Evolutionary conservation across 2,888 invertebrate genomes (phyloP).

Genomic region (Zygaena filipendulae): DNA sequence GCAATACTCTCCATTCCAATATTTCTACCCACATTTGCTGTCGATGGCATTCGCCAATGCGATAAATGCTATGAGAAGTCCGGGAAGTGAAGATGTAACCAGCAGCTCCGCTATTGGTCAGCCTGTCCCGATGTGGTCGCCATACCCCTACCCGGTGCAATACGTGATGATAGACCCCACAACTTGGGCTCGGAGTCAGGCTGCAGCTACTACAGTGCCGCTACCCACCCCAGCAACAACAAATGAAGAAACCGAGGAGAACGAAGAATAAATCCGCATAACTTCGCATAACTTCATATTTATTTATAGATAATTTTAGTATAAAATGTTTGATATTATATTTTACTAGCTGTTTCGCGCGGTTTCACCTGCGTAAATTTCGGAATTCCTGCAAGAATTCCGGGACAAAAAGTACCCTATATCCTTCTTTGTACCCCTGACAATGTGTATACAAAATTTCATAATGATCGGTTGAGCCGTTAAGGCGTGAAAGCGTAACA

Average conservation of each 20-base stretch:
- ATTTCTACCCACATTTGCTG: constrained; percentile 50
- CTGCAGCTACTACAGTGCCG: constrained; percentile 17
- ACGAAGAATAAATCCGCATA: too few species aligned
- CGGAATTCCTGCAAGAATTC: too few species aligned
- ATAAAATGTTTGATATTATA: neutral
- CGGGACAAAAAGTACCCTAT: too few species aligned
- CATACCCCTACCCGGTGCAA: constrained; percentile 46
- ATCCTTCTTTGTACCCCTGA: too few species aligned
- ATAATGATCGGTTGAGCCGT: too few species aligned
- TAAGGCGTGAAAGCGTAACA: too few species aligned
- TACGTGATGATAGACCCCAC: constrained; percentile 50
- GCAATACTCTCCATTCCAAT: constrained; percentile 38
- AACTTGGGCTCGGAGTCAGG: constrained; percentile 34
- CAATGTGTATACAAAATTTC: too few species aligned
- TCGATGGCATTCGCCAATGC: constrained; percentile 37
- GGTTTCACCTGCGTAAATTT: too few species aligned
- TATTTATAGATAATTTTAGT: neutral
- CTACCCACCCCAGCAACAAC: constrained; percentile 20
- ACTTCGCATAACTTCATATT: neutral
- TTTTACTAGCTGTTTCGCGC: too few species aligned
- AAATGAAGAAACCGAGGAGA: constrained; percentile 15
- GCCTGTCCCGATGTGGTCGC: constrained; percentile 33
- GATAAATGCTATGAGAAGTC: constrained; percentile 35
- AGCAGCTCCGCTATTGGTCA: constrained; percentile 24
- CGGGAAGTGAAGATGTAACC: constrained; percentile 29